Evolutionary conservation across 1,140 invertebrate species (phyloP).

Genomic region (Drosophila truncata): DNA sequence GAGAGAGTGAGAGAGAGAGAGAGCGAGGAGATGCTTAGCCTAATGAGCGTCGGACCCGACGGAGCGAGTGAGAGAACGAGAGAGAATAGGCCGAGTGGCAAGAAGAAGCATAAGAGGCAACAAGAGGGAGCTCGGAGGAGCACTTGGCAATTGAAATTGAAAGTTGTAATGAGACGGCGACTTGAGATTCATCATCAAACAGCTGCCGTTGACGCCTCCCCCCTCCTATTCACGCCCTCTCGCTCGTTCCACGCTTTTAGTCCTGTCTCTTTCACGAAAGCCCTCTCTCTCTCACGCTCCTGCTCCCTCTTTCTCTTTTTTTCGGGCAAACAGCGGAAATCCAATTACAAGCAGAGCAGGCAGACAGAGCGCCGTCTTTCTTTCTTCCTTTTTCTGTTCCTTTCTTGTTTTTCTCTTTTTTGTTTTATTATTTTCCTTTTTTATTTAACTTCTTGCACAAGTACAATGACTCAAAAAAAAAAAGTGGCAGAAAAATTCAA

Average conservation of each 20-base stretch:
- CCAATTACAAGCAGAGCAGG: conserved; percentile 72
- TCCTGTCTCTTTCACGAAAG: neutral
- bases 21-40: conserved; percentile 25
- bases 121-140: conserved; percentile 7
- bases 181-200: conserved; percentile 76
- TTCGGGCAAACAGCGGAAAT: conserved; percentile 71
- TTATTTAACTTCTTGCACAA: conserved; percentile 31
- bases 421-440: conserved; percentile 13
- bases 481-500: conserved; percentile 23
- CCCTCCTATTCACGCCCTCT: conserved; percentile 2
- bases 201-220: conserved; percentile 49
- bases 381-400: conserved; percentile 21
- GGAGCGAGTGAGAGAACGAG: conserved; percentile 13
- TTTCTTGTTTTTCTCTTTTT: conserved; percentile 2
- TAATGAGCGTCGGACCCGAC: conserved; percentile 32
- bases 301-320: conserved; percentile 2
- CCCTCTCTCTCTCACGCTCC: neutral
- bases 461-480: conserved; percentile 21
- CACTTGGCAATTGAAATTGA: conserved; percentile 79
- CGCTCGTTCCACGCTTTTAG: neutral
- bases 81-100: conserved; percentile 6
- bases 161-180: conserved; percentile 70
- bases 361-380: conserved; percentile 61
- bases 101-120: conserved; percentile 20
- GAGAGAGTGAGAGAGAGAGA: conserved; percentile 26